Evolutionary conservation across 2,797 vertebrate genomes (phyloP).

Genomic region (Sebastes iracundus): DNA sequence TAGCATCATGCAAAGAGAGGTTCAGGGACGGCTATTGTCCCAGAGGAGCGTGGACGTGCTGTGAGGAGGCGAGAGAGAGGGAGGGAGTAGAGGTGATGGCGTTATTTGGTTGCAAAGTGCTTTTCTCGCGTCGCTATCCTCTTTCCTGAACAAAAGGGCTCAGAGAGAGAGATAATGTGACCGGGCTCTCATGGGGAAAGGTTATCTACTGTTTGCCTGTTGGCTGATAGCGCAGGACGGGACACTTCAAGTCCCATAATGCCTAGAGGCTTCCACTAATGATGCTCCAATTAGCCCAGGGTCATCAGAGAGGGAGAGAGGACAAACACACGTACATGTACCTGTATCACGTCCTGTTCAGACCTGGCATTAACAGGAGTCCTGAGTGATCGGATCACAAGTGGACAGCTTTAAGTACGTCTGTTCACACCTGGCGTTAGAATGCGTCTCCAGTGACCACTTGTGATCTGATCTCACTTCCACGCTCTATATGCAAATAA

Average conservation of each 20-base stretch:
- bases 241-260: conserved; percentile 51
- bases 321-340: neutral
- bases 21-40: conserved; percentile 52
- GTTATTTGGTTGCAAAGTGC: conserved; percentile 64
- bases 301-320: conserved; percentile 33
- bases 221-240: conserved; percentile 52
- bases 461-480: too few relatives aligned
- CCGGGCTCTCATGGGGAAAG: conserved; percentile 64
- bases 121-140: conserved; percentile 51
- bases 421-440: too few relatives aligned
- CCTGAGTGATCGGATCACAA: too few relatives aligned
- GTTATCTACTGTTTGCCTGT: conserved; percentile 69
- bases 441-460: too few relatives aligned
- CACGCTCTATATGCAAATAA: too few relatives aligned
- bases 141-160: conserved; percentile 58
- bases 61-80: conserved; percentile 20
- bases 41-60: conserved; percentile 36
- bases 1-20: neutral
- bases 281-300: conserved; percentile 54
- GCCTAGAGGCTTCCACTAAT: conserved; percentile 41
- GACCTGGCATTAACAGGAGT: too few relatives aligned
- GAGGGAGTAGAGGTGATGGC: conserved; percentile 28
- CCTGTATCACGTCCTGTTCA: neutral
- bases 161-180: conserved; percentile 65
- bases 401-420: too few relatives aligned